A percentile compares a stretch with the other conserved stretches of the same genome.
Evolutionary conservation across 2,888 invertebrate species (phyloP).

Genomic region (Gisinianus flammeolus): DNA sequence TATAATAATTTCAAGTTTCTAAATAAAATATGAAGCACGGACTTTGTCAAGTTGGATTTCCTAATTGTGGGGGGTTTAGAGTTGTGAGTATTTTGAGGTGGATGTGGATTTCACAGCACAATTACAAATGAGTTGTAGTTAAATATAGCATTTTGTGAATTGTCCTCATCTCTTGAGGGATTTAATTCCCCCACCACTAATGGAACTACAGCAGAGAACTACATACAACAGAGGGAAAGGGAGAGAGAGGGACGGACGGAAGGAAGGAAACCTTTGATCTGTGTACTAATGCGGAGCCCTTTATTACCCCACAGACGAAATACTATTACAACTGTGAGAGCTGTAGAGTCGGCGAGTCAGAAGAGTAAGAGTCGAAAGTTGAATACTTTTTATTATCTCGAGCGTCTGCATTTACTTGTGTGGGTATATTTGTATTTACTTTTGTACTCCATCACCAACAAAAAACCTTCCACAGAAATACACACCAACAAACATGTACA

Average conservation of each 20-base stretch:
- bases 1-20: too few relatives aligned
- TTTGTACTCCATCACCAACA: not conserved
- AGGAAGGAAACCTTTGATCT: constrained; percentile 7
- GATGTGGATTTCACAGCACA: too few relatives aligned
- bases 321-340: not conserved
- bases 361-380: too few relatives aligned
- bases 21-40: too few relatives aligned
- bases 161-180: too few relatives aligned
- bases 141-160: too few relatives aligned
- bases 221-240: not conserved
- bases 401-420: not conserved
- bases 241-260: not conserved
- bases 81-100: too few relatives aligned
- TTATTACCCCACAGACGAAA: not conserved
- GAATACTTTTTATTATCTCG: not conserved
- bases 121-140: too few relatives aligned
- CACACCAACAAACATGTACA: not conserved
- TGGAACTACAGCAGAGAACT: not conserved
- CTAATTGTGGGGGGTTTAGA: too few relatives aligned
- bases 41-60: too few relatives aligned
- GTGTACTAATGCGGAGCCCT: not conserved
- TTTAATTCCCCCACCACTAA: too few relatives aligned
- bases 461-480: not conserved
- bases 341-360: not conserved
- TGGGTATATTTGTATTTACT: not conserved